These are phyloP conservation scores for Thysanoteuthis rhombus DNA, from an alignment of 2,888 invertebrate genomes.

Conservation along the genomic window DNA sequence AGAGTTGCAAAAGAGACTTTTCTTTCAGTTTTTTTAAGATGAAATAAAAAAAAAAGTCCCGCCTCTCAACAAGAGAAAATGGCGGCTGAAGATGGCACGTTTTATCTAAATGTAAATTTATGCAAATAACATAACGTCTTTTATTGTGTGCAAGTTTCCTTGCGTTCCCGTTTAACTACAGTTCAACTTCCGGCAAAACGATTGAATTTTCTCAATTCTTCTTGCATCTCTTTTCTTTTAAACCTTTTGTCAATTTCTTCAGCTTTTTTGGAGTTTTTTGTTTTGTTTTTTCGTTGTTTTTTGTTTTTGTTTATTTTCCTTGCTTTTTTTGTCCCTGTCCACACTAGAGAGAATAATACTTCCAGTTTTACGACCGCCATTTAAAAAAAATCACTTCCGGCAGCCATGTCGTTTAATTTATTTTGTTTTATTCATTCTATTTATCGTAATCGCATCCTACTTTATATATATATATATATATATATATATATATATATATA, in stretches of 20 bases:
- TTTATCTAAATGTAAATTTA: constrained; percentile 12
- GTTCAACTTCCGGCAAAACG: background rate
- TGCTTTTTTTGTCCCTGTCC: background rate
- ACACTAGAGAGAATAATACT: background rate
- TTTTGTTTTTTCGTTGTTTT: background rate
- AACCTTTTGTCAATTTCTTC: background rate
- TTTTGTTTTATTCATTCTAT: background rate
- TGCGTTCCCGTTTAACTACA: background rate
- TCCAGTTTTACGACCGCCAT: background rate
- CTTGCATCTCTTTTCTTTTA: background rate
- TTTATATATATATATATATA: background rate
- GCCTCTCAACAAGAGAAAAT: background rate
- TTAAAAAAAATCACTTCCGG: background rate
- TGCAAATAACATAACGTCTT: background rate
- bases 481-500: background rate
- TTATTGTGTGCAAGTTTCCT: background rate
- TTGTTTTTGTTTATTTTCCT: background rate
- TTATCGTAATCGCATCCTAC: background rate
- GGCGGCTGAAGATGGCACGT: background rate
- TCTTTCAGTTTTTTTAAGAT: background rate
- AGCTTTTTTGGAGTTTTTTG: background rate
- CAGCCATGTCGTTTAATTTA: background rate
- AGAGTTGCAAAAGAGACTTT: background rate
- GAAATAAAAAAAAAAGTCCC: background rate
- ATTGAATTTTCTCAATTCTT: constrained; percentile 12